Base-by-base conservation (phyloP, 2,888 invertebrate genomes). In the Spilarctia lutea region DNA sequence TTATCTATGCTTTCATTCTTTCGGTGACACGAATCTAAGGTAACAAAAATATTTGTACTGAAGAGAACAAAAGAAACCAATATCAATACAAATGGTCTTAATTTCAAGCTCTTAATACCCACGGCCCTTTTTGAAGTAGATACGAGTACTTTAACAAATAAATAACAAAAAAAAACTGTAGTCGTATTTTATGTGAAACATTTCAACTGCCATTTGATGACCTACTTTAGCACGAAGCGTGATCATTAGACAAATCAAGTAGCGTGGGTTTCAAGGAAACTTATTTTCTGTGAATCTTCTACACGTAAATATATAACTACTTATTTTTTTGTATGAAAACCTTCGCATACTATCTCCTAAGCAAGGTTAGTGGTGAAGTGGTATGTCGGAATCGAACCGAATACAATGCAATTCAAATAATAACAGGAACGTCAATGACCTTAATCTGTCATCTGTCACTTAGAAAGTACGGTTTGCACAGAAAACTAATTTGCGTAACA, bases 401-500 rank as follows among this genome's bases (percentile, higher is more conserved):
- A 24, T n/a, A 56, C 52, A 56, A 56, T 56, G n/a, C n/a, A 24
- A 56, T 56, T n/a, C 52, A 56, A 56, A 56, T 56, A 56, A 56
- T n/a, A 56, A 56, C 24, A 56, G n/a, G 52, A 56, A 56, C 52
- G 52, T 56, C 52, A 56, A 56, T 56, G 52, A 56, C 52, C 52
- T 56, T 56, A n/a, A 56, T 56, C 52, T 56, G 52, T 56, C 52
- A 56, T 11, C 52, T 56, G 52, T 56, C 52, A 56, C 52, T 56
- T 56, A 56, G 52, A 56, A 56, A 56, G 52, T 56, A n/a, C 24
- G 52, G 52, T 56, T 56, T 56, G n/a, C 52, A 56, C 52, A 56
- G 52, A 65, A 65, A 65, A 33, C 30, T 65, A 56, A 56, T 56
- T 56, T 56, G 52, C 52, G 52, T 56, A 24, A 56, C n/a, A n/a